Conservation (phyloP, 2,888 invertebrate genomes). For the Amaurobius ferox region DNA sequence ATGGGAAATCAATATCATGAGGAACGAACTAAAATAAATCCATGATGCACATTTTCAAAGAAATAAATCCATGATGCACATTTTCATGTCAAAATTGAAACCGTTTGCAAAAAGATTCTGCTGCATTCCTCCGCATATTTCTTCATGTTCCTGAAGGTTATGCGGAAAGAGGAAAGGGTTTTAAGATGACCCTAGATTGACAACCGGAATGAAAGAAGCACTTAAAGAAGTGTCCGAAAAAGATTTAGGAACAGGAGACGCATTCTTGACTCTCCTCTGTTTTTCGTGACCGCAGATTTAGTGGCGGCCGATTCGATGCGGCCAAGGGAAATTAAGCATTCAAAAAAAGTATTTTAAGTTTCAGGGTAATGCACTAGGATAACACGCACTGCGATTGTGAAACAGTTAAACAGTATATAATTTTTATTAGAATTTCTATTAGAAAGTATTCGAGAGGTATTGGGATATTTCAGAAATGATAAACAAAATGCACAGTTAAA, state of each 20-base stretch:
- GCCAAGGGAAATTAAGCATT: background rate
- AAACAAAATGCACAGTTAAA: no score
- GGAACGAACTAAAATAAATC: no score
- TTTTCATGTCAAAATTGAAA: no score
- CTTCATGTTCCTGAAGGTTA: slow-evolving; percentile 38
- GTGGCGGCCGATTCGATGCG: slow-evolving; percentile 18
- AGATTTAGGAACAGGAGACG: slow-evolving; percentile 51
- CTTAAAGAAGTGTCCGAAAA: slow-evolving; percentile 51
- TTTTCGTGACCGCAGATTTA: slow-evolving; percentile 42
- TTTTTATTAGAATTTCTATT: no score
- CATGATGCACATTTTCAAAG: no score
- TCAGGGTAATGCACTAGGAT: background rate
- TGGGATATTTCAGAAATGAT: no score
- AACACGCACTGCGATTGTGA: background rate
- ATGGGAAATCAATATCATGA: no score
- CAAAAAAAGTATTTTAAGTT: background rate
- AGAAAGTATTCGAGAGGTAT: background rate
- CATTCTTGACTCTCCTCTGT: slow-evolving; percentile 54
- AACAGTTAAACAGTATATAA: background rate
- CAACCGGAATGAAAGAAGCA: slow-evolving; percentile 50
- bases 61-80: no score
- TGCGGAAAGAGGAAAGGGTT: slow-evolving; percentile 58
- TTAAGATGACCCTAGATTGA: slow-evolving; percentile 58
- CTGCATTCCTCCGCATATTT: slow-evolving; percentile 55
- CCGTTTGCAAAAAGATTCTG: no score